Evolutionary conservation across 1,140 invertebrate species (phyloP).

Genomic region (Aphelenchoides fujianensis): DNA sequence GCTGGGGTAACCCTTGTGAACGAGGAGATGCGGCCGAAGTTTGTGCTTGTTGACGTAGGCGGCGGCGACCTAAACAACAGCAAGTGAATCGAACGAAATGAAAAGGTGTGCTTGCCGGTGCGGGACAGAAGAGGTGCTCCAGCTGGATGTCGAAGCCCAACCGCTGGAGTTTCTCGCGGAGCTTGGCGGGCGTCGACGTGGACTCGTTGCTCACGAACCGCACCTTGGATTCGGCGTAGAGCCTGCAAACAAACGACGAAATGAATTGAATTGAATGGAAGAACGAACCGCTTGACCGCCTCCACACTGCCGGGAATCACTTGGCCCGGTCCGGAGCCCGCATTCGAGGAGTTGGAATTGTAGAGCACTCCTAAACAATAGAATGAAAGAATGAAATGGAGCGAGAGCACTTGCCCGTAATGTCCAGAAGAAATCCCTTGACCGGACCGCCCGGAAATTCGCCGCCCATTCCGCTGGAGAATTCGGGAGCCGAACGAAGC

Average conservation of each 20-base stretch:
- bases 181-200: constrained; percentile 60
- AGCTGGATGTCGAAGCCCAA: constrained; percentile 65
- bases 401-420: too few species aligned
- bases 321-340: constrained; percentile 56
- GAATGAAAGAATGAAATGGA: too few species aligned
- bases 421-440: constrained; percentile 66
- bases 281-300: constrained; percentile 66
- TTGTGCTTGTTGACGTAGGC: constrained; percentile 62
- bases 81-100: too few species aligned
- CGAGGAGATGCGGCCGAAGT: constrained; percentile 66
- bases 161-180: constrained; percentile 63
- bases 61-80: too few species aligned
- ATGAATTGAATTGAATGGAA: neutral
- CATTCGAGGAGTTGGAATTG: too few species aligned
- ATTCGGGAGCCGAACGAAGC: too few species aligned
- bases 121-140: constrained; percentile 66
- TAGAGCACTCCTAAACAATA: too few species aligned
- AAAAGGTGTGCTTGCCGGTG: too few species aligned
- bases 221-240: constrained; percentile 64
- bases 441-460: constrained; percentile 44
- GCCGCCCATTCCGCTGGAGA: too few species aligned
- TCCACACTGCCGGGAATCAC: constrained; percentile 67
- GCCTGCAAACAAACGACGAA: constrained; percentile 56
- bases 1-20: constrained; percentile 66
- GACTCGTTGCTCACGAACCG: constrained; percentile 69